Percentiles rank a stretch among this genome's conserved stretches.
These are phyloP conservation scores for Drosophila novamexicana DNA, from an alignment of 1,140 invertebrate species.

Conservation along the genomic window DNA sequence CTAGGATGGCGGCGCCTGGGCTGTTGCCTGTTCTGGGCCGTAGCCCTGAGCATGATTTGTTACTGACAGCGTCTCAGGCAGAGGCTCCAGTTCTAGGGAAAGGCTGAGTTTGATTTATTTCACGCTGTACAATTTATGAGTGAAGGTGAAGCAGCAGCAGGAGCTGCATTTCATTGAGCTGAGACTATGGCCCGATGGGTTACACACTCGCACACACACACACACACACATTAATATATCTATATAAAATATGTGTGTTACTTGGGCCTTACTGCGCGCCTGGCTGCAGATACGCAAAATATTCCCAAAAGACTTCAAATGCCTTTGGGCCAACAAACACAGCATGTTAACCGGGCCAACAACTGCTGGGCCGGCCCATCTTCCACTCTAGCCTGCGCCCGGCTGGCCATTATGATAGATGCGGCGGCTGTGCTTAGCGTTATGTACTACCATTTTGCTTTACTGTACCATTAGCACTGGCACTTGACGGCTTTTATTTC, in stretches of 20 bases:
- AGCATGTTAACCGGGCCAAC: slow-evolving; percentile 28
- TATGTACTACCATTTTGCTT: slow-evolving; percentile 22
- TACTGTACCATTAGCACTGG: slow-evolving; percentile 53
- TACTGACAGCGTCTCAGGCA: slow-evolving; percentile 80
- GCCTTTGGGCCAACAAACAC: slow-evolving; percentile 14
- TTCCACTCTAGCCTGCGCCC: slow-evolving; percentile 7
- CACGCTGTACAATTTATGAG: slow-evolving; percentile 80
- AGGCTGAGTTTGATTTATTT: slow-evolving; percentile 81
- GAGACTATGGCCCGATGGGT: slow-evolving; percentile 58
- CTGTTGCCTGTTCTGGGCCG: slow-evolving; percentile 41
- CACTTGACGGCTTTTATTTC: slow-evolving; percentile 71
- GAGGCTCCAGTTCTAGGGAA: slow-evolving; percentile 27
- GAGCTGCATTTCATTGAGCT: slow-evolving; percentile 55
- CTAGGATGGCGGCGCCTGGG: slow-evolving; percentile 52
- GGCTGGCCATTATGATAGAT: slow-evolving; percentile 43
- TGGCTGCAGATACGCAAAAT: slow-evolving; percentile 72
- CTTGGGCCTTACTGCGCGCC: slow-evolving; percentile 50
- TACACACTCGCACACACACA: slow-evolving; percentile 34
- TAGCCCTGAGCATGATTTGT: slow-evolving; percentile 80
- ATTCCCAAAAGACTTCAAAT: slow-evolving; percentile 74
- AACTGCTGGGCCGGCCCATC: slow-evolving; percentile 28
- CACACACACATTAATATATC: slow-evolving; percentile 7
- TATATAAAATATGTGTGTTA: slow-evolving; percentile 30
- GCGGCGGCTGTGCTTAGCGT: slow-evolving; percentile 18
- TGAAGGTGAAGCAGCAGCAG: slow-evolving; percentile 71